Evolutionary conservation across 1,140 invertebrate species (phyloP).

Genomic region (Drosophila tsacasi): DNA sequence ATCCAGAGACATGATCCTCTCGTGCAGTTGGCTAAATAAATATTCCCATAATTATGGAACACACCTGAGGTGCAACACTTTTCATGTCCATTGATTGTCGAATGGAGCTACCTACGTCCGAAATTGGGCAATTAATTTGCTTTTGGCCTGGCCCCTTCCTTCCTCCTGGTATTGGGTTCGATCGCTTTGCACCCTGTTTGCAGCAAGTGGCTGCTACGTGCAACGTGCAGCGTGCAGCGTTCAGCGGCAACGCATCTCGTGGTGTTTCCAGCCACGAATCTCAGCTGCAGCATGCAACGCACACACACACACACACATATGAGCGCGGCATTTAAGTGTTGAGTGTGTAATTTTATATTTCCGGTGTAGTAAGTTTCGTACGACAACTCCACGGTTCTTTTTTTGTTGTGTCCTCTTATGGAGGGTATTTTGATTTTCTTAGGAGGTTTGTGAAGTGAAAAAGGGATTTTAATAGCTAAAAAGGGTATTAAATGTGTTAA

Average conservation of each 20-base stretch:
- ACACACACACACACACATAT: conserved; percentile 20
- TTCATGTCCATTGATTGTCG: conserved; percentile 50
- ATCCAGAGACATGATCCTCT: conserved; percentile 17
- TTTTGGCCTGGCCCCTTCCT: conserved; percentile 34
- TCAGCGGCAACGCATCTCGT: conserved; percentile 46
- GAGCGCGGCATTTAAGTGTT: conserved; percentile 76
- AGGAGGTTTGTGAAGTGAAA: not conserved
- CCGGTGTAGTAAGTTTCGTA: conserved; percentile 82
- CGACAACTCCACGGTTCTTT: conserved; percentile 63
- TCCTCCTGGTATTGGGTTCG: conserved; percentile 49
- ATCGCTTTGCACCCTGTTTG: conserved; percentile 72
- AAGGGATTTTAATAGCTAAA: not conserved
- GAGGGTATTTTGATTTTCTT: not conserved
- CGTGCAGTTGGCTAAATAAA: conserved; percentile 48
- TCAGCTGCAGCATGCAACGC: conserved; percentile 75
- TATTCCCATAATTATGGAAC: conserved; percentile 56
- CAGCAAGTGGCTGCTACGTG: conserved; percentile 22
- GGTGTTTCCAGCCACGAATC: conserved; percentile 48
- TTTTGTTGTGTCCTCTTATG: not conserved
- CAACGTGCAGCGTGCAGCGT: conserved; percentile 34
- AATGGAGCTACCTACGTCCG: conserved; percentile 58
- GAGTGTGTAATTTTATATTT: conserved; percentile 84
- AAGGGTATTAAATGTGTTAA: too few species aligned
- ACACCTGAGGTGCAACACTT: conserved; percentile 74
- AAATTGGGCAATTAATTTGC: conserved; percentile 76